Evolutionary conservation across 2,888 invertebrate species (phyloP).

Genomic region (Phyllotreta cruciferae): DNA sequence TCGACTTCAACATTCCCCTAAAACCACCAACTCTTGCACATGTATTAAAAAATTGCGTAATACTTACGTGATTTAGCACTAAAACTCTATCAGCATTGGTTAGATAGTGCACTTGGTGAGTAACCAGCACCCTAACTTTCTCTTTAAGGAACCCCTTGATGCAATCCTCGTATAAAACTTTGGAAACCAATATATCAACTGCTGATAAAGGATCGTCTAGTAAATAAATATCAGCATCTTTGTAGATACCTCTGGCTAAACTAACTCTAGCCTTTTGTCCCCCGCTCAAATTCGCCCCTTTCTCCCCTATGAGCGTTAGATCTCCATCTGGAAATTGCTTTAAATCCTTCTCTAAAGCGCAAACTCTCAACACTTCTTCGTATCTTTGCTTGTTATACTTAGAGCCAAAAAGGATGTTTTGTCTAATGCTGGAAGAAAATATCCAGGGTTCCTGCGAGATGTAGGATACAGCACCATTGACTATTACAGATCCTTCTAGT

Average conservation of each 20-base stretch:
- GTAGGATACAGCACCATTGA: conserved; percentile 75
- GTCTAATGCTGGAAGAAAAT: conserved; percentile 79
- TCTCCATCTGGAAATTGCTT: conserved; percentile 77
- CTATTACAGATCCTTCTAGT: conserved; percentile 66
- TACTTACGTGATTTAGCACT: conserved; percentile 66
- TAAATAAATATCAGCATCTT: conserved; percentile 81
- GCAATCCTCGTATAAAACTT: conserved; percentile 83
- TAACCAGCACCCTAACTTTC: conserved; percentile 75
- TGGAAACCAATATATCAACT: conserved; percentile 85
- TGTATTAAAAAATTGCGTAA: neutral
- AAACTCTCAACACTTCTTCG: conserved; percentile 71
- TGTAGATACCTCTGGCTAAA: conserved; percentile 82
- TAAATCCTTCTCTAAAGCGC: conserved; percentile 75
- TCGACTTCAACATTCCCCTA: conserved; percentile 16
- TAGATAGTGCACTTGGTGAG: conserved; percentile 73
- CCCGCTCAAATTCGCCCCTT: conserved; percentile 74
- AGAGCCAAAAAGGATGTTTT: conserved; percentile 89
- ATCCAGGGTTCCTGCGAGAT: conserved; percentile 87
- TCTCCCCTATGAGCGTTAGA: conserved; percentile 77
- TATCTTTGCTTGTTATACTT: conserved; percentile 71
- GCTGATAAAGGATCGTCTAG: conserved; percentile 90
- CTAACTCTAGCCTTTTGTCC: conserved; percentile 88
- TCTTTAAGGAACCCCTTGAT: conserved; percentile 67
- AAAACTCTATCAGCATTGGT: conserved; percentile 67
- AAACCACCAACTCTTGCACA: neutral